phyloP scores from a whole-genome alignment of 2,888 invertebrate genomes.

The Auanema sp. region DNA sequence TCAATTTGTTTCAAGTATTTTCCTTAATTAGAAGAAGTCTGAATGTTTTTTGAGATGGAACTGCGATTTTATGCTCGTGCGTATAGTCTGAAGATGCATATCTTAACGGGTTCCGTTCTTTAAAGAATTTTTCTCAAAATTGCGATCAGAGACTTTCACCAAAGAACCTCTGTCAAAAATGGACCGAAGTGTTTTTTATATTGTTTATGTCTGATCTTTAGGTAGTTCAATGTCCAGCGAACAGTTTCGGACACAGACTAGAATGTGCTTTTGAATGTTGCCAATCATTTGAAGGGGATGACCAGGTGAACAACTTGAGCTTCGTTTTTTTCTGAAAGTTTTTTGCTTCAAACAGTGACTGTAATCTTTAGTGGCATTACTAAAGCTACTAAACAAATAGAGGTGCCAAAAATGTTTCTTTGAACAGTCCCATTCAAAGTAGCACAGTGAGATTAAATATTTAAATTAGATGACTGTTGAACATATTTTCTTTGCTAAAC shows the following conservation, averaged over 20 bases:
- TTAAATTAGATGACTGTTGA: neutral
- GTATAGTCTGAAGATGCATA: too few species aligned
- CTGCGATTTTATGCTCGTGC: too few species aligned
- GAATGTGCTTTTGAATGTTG: constrained; percentile 56
- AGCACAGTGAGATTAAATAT: neutral
- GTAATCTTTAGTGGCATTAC: neutral
- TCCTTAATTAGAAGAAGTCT: too few species aligned
- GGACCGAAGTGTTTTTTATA: too few species aligned
- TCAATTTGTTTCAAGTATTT: too few species aligned
- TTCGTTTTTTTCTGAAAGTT: neutral
- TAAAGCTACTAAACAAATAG: constrained; percentile 2
- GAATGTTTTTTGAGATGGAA: too few species aligned
- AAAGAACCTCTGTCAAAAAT: too few species aligned
- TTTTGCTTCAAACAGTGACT: constrained; percentile 4
- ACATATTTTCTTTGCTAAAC: constrained; percentile 6
- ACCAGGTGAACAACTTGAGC: constrained; percentile 24
- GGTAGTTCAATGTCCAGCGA: constrained; percentile 41
- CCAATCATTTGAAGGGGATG: constrained; percentile 44
- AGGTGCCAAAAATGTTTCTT: neutral
- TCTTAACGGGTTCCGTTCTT: too few species aligned
- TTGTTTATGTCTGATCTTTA: neutral
- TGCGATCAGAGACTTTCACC: too few species aligned
- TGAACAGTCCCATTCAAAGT: constrained; percentile 1
- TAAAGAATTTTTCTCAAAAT: too few species aligned
- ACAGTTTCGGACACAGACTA: constrained; percentile 35